Conservation (phyloP, 1,140 invertebrate genomes). For the Panulirus ornatus region DNA sequence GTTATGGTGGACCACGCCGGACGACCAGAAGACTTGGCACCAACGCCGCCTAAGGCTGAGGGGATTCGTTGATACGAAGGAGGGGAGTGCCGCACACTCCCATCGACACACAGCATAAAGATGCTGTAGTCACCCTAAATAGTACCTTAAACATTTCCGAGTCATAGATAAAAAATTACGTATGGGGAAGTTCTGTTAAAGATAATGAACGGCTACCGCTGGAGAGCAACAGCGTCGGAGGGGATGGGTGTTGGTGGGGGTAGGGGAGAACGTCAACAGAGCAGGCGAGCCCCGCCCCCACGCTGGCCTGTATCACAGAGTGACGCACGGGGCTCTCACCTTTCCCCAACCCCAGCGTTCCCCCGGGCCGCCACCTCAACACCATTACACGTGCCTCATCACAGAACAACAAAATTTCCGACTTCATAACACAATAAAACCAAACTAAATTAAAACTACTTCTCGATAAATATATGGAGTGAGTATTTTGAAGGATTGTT, state of each 20-base stretch:
- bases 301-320: background rate
- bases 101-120: background rate
- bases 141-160: background rate
- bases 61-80: background rate
- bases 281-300: background rate
- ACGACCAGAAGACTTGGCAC: background rate
- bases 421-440: too few species aligned
- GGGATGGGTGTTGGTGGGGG: too few species aligned
- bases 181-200: background rate
- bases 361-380: background rate
- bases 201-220: background rate
- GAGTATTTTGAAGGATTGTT: too few species aligned
- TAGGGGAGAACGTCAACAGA: background rate
- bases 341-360: background rate
- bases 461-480: too few species aligned
- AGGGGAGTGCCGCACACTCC: background rate
- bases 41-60: background rate
- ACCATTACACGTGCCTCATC: background rate
- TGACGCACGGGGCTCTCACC: slow-evolving; percentile 1
- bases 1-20: background rate
- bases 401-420: too few species aligned
- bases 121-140: background rate
- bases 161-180: background rate
- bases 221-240: background rate
- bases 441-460: too few species aligned